These are phyloP conservation scores for Lophotis ruficrista DNA, from an alignment of 2,113 vertebrate species.

Conservation along the genomic window DNA sequence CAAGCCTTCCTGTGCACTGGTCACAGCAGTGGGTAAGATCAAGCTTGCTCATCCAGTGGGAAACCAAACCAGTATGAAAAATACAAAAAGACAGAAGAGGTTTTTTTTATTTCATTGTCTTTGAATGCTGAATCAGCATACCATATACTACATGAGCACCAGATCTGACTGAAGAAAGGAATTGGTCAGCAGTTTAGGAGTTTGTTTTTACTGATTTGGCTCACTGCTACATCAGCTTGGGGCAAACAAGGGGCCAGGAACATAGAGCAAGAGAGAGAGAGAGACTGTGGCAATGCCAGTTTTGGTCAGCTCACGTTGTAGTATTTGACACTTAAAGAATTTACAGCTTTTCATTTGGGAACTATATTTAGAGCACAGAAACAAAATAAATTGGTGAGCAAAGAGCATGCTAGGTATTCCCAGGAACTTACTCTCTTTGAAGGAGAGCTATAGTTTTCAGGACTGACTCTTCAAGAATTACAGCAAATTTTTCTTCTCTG, in stretches of 20 bases:
- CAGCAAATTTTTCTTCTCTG: not conserved
- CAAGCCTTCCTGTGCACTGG: not conserved
- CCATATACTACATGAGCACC: not conserved
- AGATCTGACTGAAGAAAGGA: not conserved
- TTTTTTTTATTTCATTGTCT: not conserved
- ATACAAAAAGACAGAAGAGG: not conserved
- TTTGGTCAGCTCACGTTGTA: not conserved
- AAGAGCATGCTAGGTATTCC: not conserved
- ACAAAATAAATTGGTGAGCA: not conserved
- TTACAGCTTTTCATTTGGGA: not conserved
- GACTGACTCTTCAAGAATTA: not conserved
- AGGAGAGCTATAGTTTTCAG: not conserved
- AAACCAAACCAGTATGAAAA: not conserved
- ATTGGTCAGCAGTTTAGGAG: conserved; percentile 10
- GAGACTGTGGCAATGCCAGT: not conserved
- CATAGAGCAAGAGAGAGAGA: not conserved
- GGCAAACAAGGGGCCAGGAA: not conserved
- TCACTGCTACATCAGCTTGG: not conserved
- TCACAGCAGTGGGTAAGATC: not conserved
- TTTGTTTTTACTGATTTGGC: conserved; percentile 4
- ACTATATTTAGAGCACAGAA: not conserved
- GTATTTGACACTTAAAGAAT: not conserved
- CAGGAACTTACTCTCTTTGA: not conserved
- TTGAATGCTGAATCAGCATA: not conserved
- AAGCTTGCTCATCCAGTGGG: not conserved